These are phyloP conservation scores for Platycheirus albimanus DNA, from an alignment of 2,888 invertebrate species.

Conservation along the genomic window DNA sequence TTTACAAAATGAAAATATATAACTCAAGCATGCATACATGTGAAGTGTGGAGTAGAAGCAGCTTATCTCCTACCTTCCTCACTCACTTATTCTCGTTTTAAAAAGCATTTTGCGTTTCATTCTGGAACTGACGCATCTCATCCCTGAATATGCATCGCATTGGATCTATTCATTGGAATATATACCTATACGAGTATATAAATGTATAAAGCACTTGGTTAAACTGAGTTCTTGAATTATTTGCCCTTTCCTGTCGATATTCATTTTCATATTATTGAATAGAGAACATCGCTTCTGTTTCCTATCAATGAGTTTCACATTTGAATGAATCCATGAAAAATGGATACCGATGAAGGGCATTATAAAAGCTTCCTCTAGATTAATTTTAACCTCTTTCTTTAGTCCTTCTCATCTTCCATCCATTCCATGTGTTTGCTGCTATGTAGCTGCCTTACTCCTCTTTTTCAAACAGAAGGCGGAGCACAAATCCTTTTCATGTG, in stretches of 20 bases:
- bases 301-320: constrained; percentile 58
- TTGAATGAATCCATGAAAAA: constrained; percentile 61
- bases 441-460: background rate
- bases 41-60: background rate
- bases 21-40: background rate
- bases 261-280: no score
- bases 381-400: no score
- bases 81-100: background rate
- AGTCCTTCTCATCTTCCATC: no score
- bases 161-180: no score
- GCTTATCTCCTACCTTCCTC: constrained; percentile 18
- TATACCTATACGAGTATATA: background rate
- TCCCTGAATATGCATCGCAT: background rate
- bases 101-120: constrained; percentile 7
- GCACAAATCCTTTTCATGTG: constrained; percentile 42
- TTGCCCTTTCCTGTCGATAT: constrained; percentile 5
- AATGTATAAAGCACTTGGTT: background rate
- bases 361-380: no score
- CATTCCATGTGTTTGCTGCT: no score
- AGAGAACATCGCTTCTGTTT: constrained; percentile 1
- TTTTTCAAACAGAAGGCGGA: constrained; percentile 12
- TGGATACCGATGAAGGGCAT: constrained; percentile 50
- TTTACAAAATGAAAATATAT: constrained; percentile 34
- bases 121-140: constrained; percentile 11
- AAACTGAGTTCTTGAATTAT: constrained; percentile 29